These are phyloP conservation scores for Samia ricini DNA, from an alignment of 1,140 invertebrate species.

Conservation along the genomic window DNA sequence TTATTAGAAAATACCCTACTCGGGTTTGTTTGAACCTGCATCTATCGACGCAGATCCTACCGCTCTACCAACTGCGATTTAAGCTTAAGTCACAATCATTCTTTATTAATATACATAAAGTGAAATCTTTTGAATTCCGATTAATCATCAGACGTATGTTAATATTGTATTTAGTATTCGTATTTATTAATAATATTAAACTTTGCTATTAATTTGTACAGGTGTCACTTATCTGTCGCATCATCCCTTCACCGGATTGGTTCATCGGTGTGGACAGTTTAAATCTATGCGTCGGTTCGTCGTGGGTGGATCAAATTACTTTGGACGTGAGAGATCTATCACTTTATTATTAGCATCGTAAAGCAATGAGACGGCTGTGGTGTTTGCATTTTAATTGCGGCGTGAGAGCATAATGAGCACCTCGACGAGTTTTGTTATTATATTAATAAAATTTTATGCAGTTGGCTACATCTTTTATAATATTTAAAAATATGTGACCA, in stretches of 20 bases:
- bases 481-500: too few species aligned
- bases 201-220: slow-evolving; percentile 28
- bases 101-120: too few species aligned
- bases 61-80: too few species aligned
- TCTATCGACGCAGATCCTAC: too few species aligned
- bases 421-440: too few species aligned
- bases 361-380: background rate
- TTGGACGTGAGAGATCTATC: slow-evolving; percentile 78
- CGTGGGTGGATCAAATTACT: slow-evolving; percentile 94
- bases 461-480: too few species aligned
- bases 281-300: slow-evolving; percentile 91
- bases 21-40: too few species aligned
- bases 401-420: background rate
- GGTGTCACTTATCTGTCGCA: slow-evolving; percentile 89
- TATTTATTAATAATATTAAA: background rate
- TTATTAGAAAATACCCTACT: too few species aligned
- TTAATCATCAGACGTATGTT: too few species aligned
- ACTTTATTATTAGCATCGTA: background rate
- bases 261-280: slow-evolving; percentile 95
- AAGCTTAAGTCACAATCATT: too few species aligned
- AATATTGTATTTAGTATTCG: background rate
- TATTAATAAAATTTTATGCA: too few species aligned
- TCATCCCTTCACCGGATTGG: slow-evolving; percentile 98
- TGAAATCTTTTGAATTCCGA: too few species aligned
- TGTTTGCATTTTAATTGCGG: background rate